phyloP scores from a whole-genome alignment of 2,113 vertebrate genomes.

The Lophochroa leadbeateri region DNA sequence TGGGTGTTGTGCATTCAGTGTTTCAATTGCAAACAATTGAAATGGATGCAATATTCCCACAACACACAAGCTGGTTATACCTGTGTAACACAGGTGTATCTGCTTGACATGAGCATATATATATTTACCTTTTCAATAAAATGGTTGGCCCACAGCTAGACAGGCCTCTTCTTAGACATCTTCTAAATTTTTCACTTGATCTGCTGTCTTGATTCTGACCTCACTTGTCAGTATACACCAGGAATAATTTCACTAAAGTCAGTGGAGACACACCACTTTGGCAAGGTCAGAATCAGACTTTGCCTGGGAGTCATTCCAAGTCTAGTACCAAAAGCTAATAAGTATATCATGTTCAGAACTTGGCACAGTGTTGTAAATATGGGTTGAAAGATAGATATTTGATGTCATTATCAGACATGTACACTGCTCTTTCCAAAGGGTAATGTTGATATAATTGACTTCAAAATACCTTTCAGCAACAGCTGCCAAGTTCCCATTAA shows the following conservation, averaged over 20 bases:
- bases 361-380: not conserved
- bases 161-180: not conserved
- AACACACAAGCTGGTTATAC: not conserved
- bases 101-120: not conserved
- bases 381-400: not conserved
- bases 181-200: not conserved
- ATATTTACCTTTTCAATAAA: not conserved
- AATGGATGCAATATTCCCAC: not conserved
- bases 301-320: not conserved
- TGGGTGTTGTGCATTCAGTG: not conserved
- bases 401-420: not conserved
- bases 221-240: not conserved
- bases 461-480: not conserved
- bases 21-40: not conserved
- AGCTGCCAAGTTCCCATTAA: not conserved
- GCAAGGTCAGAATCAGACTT: not conserved
- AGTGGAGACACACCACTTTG: not conserved
- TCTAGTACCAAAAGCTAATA: not conserved
- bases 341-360: not conserved
- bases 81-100: not conserved
- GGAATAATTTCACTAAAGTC: not conserved
- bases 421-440: not conserved
- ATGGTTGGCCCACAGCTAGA: not conserved
- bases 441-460: not conserved
- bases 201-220: not conserved